Percentiles rank a stretch among this genome's conserved stretches.
phyloP scores from a whole-genome alignment of 2,888 invertebrate genomes.

The Nomada lathburiana region DNA sequence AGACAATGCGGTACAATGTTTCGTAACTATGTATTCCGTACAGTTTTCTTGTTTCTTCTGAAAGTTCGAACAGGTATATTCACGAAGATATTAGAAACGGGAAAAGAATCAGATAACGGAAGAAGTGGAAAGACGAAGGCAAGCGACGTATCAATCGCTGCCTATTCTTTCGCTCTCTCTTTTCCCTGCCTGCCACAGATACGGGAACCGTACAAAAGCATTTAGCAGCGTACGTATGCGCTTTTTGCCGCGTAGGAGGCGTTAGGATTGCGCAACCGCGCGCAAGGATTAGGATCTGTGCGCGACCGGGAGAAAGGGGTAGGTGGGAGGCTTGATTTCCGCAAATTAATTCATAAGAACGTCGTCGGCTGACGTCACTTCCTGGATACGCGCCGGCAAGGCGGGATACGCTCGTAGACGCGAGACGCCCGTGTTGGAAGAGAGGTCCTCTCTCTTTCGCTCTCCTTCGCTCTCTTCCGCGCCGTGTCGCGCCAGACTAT shows the following conservation, averaged over 20 bases:
- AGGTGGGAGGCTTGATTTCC: slow-evolving; percentile 71
- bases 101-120: neutral
- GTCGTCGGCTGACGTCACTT: slow-evolving; percentile 79
- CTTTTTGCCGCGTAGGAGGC: slow-evolving; percentile 55
- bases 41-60: neutral
- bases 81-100: neutral
- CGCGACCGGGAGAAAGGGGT: slow-evolving; percentile 60
- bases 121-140: neutral
- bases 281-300: slow-evolving; percentile 62
- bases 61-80: neutral
- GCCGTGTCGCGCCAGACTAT: slow-evolving; percentile 35
- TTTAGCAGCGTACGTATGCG: slow-evolving; percentile 37
- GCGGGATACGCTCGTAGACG: slow-evolving; percentile 67
- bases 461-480: slow-evolving; percentile 15
- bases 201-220: slow-evolving; percentile 27
- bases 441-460: slow-evolving; percentile 30
- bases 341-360: slow-evolving; percentile 73
- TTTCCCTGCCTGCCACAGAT: neutral
- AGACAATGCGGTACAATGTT: slow-evolving; percentile 29
- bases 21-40: neutral
- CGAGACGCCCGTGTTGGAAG: slow-evolving; percentile 51
- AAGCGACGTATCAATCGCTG: slow-evolving; percentile 24
- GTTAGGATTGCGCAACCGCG: slow-evolving; percentile 65
- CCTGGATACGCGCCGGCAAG: slow-evolving; percentile 76
- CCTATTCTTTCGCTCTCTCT: neutral